Evolutionary conservation across 23 tunicate species (phyloP).

Genomic region (Phallusia fumigata): DNA sequence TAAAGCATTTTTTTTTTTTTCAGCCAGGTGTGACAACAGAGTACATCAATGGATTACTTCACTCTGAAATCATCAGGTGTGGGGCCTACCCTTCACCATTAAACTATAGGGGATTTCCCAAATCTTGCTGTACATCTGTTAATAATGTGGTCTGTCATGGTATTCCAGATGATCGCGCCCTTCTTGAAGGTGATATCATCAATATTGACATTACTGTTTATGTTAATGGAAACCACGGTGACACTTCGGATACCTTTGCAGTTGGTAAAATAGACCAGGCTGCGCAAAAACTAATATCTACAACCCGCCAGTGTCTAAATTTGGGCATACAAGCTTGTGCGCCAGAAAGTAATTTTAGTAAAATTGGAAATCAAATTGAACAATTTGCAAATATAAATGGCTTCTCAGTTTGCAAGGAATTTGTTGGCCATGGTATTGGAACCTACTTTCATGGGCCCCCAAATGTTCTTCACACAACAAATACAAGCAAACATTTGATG

Average conservation of each 20-base stretch:
- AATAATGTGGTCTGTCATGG: slow-evolving; percentile 94
- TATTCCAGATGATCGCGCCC: slow-evolving; percentile 59
- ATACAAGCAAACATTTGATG: slow-evolving; percentile 31
- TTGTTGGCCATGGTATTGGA: slow-evolving; percentile 91
- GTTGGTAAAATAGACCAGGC: slow-evolving; percentile 58
- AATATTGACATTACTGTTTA: slow-evolving; percentile 82
- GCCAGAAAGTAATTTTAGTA: slow-evolving; percentile 49
- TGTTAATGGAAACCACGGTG: slow-evolving; percentile 78
- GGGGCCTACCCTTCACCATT: slow-evolving; percentile 91
- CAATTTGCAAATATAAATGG: slow-evolving; percentile 23
- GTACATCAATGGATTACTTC: slow-evolving; percentile 56
- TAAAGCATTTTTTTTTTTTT: too few relatives aligned
- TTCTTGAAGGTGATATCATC: slow-evolving; percentile 69
- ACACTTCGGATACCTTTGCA: slow-evolving; percentile 87
- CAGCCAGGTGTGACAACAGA: slow-evolving; percentile 88
- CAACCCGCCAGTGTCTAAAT: slow-evolving; percentile 39
- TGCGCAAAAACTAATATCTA: slow-evolving; percentile 31
- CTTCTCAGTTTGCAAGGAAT: slow-evolving; percentile 52
- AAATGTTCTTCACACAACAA: slow-evolving; percentile 44
- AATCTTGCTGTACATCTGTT: slow-evolving; percentile 92
- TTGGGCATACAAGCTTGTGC: slow-evolving; percentile 50
- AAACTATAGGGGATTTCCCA: slow-evolving; percentile 78
- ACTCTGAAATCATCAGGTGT: slow-evolving; percentile 42
- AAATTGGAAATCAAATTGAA: slow-evolving; percentile 54
- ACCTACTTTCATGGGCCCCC: slow-evolving; percentile 74